phyloP scores from a whole-genome alignment of 1,140 invertebrate species.

The Formica selysi region DNA sequence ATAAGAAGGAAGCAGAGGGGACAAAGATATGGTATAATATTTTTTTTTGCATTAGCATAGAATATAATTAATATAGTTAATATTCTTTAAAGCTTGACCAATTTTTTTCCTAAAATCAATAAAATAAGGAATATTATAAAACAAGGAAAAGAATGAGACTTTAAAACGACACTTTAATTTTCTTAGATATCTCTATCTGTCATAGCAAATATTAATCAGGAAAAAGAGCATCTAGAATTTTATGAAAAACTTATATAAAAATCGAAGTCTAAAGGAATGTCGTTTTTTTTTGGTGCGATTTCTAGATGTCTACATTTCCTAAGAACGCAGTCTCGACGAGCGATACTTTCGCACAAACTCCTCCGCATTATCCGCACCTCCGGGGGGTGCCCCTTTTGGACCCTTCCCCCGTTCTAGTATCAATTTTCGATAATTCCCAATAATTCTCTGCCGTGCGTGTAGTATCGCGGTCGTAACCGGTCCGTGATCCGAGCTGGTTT shows the following conservation, averaged over 20 bases:
- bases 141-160: background rate
- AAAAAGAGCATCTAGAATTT: background rate
- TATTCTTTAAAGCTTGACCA: background rate
- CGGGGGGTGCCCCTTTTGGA: background rate
- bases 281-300: background rate
- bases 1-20: background rate
- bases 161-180: background rate
- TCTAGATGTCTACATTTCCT: slow-evolving; percentile 17
- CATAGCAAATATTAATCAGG: background rate
- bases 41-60: background rate
- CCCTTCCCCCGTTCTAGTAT: slow-evolving; percentile 15
- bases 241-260: background rate
- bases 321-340: background rate
- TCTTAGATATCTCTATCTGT: background rate
- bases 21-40: background rate
- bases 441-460: slow-evolving; percentile 36
- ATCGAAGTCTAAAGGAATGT: background rate
- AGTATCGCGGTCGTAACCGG: slow-evolving; percentile 56
- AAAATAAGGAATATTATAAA: background rate
- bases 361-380: background rate
- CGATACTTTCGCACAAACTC: slow-evolving; percentile 34
- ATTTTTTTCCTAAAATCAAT: background rate
- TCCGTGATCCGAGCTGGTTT: slow-evolving; percentile 69
- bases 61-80: background rate
- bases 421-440: slow-evolving; percentile 57